phyloP scores from a whole-genome alignment of 2,797 vertebrate species.

The Limosa lapponica region DNA sequence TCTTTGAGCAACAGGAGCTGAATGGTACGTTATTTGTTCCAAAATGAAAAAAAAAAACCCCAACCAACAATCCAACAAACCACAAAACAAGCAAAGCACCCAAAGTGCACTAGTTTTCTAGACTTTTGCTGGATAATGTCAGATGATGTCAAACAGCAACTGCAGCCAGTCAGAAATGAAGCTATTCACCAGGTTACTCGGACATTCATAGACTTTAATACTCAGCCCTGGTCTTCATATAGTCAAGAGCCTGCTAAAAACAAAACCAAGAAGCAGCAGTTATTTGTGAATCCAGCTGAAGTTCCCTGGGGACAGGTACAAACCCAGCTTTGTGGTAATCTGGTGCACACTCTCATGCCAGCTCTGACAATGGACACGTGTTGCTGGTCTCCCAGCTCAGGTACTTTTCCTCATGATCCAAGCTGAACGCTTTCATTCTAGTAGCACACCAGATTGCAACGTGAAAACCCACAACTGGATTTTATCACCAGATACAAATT shows the following conservation, averaged over 20 bases:
- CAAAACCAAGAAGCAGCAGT: background rate
- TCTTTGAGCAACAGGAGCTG: background rate
- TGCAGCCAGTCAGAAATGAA: background rate
- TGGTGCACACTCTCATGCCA: background rate
- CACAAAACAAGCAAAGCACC: background rate
- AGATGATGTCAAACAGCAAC: background rate
- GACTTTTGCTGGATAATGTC: background rate
- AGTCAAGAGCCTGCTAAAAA: accelerated
- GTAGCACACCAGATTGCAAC: accelerated
- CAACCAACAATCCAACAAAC: background rate
- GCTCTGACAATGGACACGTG: accelerated
- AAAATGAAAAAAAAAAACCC: background rate
- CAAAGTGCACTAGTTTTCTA: background rate
- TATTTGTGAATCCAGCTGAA: background rate
- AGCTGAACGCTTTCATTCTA: background rate
- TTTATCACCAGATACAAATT: background rate
- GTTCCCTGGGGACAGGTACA: background rate
- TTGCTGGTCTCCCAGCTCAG: background rate
- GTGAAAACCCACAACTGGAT: background rate
- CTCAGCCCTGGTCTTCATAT: accelerated
- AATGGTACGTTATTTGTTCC: background rate
- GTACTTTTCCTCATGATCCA: background rate
- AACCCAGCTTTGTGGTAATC: background rate
- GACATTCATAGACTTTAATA: background rate
- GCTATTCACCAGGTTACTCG: background rate